Conservation (phyloP, 2,113 vertebrate species). For the Embiotoca jacksoni region DNA sequence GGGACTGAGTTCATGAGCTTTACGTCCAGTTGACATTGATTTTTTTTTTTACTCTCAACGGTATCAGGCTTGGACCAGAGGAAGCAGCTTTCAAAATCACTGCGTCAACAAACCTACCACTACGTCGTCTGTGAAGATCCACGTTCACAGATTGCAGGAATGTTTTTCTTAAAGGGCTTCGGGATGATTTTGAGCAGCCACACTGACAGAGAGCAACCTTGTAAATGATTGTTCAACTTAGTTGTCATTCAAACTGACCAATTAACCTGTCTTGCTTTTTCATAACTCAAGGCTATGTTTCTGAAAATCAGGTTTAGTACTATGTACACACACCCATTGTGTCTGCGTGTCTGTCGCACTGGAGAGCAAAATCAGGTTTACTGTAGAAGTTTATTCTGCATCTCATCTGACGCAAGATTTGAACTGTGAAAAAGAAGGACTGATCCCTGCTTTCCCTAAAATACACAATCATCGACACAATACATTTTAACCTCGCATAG, state of each 20-base stretch:
- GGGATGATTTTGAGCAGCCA: background rate
- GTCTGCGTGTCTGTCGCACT: background rate
- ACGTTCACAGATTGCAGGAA: slow-evolving; percentile 14
- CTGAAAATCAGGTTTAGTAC: too few species aligned
- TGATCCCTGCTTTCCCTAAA: too few species aligned
- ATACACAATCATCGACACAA: too few species aligned
- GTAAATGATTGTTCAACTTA: slow-evolving; percentile 24
- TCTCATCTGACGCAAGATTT: too few species aligned
- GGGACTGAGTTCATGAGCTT: background rate
- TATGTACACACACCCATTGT: background rate
- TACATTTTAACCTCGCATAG: too few species aligned
- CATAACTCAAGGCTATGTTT: background rate
- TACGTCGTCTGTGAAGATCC: background rate
- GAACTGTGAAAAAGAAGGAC: too few species aligned
- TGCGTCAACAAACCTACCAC: background rate
- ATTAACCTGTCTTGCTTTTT: background rate
- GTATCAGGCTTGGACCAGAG: too few species aligned
- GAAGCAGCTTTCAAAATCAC: background rate
- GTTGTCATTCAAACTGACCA: too few species aligned
- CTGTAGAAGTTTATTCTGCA: background rate
- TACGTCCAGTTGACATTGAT: background rate
- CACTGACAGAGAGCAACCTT: background rate
- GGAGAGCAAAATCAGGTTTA: background rate
- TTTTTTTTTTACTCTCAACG: too few species aligned
- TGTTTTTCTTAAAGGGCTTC: background rate